Conservation (phyloP, 2,797 vertebrate species). For the Trachurus trachurus region DNA sequence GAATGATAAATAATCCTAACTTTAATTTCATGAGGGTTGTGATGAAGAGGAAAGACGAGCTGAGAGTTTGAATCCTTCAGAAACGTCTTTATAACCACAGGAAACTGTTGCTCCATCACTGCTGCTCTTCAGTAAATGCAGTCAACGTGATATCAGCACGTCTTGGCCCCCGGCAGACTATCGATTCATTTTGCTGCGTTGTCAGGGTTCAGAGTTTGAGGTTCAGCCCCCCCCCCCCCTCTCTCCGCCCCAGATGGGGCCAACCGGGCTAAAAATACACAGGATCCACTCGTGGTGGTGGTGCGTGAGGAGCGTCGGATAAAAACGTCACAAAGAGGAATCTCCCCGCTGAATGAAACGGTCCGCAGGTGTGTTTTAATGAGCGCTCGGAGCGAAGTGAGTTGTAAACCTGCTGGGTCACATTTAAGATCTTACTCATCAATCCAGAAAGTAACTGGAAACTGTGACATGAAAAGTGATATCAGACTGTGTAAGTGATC, state of each 20-base stretch:
- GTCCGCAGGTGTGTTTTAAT: constrained; percentile 28
- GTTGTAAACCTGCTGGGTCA: constrained; percentile 27
- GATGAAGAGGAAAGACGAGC: not conserved
- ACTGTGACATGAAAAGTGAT: constrained; percentile 26
- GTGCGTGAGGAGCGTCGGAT: constrained; percentile 35
- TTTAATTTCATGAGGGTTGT: not conserved
- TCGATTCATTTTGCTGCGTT: not conserved
- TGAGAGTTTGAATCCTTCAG: not conserved
- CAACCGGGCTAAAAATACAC: not conserved
- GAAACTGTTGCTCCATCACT: not conserved
- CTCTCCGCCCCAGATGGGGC: too few relatives aligned
- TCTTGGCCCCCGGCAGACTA: not conserved
- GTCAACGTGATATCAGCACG: too few relatives aligned
- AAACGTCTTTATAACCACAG: not conserved
- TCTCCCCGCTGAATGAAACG: constrained; percentile 16
- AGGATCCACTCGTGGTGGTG: not conserved
- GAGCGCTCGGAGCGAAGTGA: constrained; percentile 7
- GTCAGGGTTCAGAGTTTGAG: not conserved
- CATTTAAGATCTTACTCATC: constrained; percentile 18
- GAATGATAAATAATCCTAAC: not conserved
- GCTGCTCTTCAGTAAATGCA: not conserved
- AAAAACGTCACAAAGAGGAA: constrained; percentile 24
- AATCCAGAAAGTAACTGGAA: constrained; percentile 29
- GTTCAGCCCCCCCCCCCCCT: not conserved
- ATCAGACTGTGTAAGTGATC: constrained; percentile 6